These are phyloP conservation scores for Hippocampus abdominalis DNA, from an alignment of 2,113 vertebrate species.

Conservation along the genomic window DNA sequence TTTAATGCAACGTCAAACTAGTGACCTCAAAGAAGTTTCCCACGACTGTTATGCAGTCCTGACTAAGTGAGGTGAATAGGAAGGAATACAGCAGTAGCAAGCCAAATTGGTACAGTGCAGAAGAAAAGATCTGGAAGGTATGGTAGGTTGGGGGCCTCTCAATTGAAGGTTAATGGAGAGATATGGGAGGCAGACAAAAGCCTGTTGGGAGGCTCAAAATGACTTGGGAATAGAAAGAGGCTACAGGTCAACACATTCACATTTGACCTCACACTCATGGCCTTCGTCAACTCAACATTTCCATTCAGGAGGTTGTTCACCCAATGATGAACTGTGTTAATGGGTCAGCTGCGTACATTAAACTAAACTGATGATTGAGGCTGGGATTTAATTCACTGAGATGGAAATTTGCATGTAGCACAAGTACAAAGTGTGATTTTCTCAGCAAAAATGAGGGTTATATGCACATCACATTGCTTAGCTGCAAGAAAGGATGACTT, in stretches of 20 bases:
- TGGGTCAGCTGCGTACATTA: slow-evolving; percentile 45
- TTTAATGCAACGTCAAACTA: too few relatives aligned
- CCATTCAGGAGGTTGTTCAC: slow-evolving; percentile 56
- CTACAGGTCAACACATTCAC: slow-evolving; percentile 47
- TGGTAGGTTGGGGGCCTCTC: slow-evolving; percentile 3
- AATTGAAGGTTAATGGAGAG: slow-evolving; percentile 52
- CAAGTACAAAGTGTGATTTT: slow-evolving; percentile 45
- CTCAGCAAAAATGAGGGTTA: slow-evolving; percentile 40
- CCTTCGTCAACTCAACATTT: slow-evolving; percentile 48
- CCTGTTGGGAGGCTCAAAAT: slow-evolving; percentile 48
- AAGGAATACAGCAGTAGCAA: neutral
- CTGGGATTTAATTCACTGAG: slow-evolving; percentile 56
- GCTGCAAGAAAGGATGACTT: slow-evolving; percentile 6
- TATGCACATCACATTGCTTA: slow-evolving; percentile 1
- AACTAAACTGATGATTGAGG: slow-evolving; percentile 61
- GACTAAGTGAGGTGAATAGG: neutral
- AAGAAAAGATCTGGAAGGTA: neutral
- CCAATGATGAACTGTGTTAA: slow-evolving; percentile 38
- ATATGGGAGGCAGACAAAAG: slow-evolving; percentile 49
- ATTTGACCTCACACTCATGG: slow-evolving; percentile 55
- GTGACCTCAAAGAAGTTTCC: too few relatives aligned
- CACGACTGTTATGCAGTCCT: too few relatives aligned
- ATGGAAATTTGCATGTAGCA: slow-evolving; percentile 51
- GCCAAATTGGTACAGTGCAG: neutral
- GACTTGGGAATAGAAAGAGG: slow-evolving; percentile 45